Percentiles rank a stretch among this genome's conserved stretches.
These are phyloP conservation scores for Latheticus oryzae DNA, from an alignment of 2,888 invertebrate species.

Conservation along the genomic window DNA sequence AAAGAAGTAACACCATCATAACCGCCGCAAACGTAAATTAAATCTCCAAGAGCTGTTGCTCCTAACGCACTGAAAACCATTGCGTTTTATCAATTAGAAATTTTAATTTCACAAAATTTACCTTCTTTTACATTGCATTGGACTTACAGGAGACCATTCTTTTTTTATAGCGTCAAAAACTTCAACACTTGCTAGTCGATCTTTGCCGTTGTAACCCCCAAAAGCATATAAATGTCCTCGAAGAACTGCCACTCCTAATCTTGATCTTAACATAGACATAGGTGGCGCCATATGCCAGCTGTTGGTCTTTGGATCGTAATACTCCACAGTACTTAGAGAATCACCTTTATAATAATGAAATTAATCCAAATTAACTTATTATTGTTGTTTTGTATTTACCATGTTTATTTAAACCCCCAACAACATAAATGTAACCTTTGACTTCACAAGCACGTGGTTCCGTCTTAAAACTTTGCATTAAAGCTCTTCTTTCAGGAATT, in stretches of 20 bases:
- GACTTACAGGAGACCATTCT: conserved; percentile 81
- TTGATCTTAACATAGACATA: conserved; percentile 85
- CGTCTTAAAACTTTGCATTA: conserved; percentile 81
- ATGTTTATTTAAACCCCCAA: conserved; percentile 86
- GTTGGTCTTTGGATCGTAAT: conserved; percentile 78
- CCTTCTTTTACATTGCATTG: conserved; percentile 86
- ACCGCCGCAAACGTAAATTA: conserved; percentile 86
- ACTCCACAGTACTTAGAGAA: conserved; percentile 86
- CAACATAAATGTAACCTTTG: conserved; percentile 86
- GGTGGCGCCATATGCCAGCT: conserved; percentile 83
- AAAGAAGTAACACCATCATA: conserved; percentile 87
- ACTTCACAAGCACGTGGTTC: conserved; percentile 81
- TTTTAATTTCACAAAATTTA: conserved; percentile 59
- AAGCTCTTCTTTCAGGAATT: conserved; percentile 84
- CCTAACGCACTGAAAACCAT: conserved; percentile 81
- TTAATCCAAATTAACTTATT: too few relatives aligned
- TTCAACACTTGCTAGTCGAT: conserved; percentile 85
- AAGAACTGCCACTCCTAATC: conserved; percentile 87
- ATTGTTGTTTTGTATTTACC: too few relatives aligned
- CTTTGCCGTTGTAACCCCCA: conserved; percentile 87
- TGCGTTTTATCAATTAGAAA: conserved; percentile 8
- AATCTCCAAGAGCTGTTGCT: conserved; percentile 81
- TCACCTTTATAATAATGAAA: too few relatives aligned
- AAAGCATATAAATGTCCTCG: conserved; percentile 83
- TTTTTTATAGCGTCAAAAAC: conserved; percentile 80